Conservation (phyloP, 2,113 vertebrate species). For the Phylloscopus trochilus region DNA sequence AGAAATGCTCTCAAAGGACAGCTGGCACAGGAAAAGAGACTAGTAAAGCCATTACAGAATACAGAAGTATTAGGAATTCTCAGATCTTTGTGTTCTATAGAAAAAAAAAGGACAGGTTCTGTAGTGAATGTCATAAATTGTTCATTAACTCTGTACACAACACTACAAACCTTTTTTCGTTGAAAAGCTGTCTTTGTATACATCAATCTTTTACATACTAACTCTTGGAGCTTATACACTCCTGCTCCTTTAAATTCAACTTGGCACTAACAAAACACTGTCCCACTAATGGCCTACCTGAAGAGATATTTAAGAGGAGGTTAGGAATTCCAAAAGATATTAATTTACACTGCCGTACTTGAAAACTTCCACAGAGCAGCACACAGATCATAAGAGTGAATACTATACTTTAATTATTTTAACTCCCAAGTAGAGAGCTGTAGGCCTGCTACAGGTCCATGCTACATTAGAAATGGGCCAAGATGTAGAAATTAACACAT, state of each 20-base stretch:
- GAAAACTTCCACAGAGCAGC: neutral
- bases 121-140: neutral
- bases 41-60: neutral
- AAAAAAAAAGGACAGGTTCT: neutral
- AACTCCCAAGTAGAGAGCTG: neutral
- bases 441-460: neutral
- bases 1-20: neutral
- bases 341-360: neutral
- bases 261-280: neutral
- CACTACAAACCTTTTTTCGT: neutral
- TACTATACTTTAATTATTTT: neutral
- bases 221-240: neutral
- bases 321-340: neutral
- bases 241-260: neutral
- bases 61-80: neutral
- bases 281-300: neutral
- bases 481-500: neutral
- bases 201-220: neutral
- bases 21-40: neutral
- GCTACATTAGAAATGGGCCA: neutral
- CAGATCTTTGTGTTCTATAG: neutral
- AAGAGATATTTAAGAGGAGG: neutral
- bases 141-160: neutral
- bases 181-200: neutral
- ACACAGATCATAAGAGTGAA: neutral